phyloP scores from a whole-genome alignment of 2,113 vertebrate species.

The Labeo catla region DNA sequence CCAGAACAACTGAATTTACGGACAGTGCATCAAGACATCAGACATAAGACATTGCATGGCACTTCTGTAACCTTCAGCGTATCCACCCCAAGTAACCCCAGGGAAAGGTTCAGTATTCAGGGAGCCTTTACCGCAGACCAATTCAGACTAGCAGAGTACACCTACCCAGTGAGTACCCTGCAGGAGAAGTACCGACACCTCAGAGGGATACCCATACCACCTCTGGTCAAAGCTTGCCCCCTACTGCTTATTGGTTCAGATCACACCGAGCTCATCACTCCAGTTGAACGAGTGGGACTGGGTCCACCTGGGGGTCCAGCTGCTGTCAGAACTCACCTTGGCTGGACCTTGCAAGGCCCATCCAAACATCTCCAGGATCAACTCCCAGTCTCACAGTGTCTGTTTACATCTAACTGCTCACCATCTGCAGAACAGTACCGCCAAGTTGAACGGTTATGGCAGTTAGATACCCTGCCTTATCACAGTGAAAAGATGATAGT shows the following conservation, averaged over 20 bases:
- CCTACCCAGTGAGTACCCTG: background rate
- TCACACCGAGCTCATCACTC: slow-evolving; percentile 22
- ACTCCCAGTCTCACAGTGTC: background rate
- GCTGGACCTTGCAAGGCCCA: slow-evolving; percentile 42
- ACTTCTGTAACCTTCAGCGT: no score
- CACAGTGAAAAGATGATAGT: background rate
- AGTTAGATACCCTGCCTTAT: background rate
- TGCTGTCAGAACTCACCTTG: slow-evolving; percentile 25
- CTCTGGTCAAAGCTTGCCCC: background rate
- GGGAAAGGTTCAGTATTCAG: background rate
- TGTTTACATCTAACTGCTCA: background rate
- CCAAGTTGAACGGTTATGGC: background rate
- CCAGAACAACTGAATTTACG: background rate
- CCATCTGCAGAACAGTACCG: background rate
- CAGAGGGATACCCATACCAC: slow-evolving; percentile 7
- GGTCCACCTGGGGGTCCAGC: slow-evolving; percentile 24
- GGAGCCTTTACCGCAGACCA: slow-evolving; percentile 12
- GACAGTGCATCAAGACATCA: background rate
- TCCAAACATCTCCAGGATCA: background rate
- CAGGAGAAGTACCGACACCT: slow-evolving; percentile 26
- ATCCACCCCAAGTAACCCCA: no score
- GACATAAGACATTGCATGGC: no score
- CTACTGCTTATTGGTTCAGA: slow-evolving; percentile 23
- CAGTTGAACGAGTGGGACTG: background rate
- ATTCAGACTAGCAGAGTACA: slow-evolving; percentile 15